These are phyloP conservation scores for Hydractinia echinata DNA, from an alignment of 30 jellyfish, hydroid and myxozoan species.

Conservation along the genomic window DNA sequence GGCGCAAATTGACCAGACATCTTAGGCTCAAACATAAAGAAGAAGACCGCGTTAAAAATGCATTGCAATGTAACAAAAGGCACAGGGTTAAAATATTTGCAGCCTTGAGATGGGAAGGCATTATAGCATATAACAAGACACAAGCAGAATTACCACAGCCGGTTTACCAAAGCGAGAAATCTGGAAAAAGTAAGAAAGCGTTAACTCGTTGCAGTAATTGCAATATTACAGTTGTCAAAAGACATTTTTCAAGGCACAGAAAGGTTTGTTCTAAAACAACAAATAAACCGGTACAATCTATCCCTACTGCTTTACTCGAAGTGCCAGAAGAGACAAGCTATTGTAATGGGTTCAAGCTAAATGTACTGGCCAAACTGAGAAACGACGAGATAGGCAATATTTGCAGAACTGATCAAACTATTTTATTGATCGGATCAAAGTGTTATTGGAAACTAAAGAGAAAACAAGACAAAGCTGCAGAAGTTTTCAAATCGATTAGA, in stretches of 20 bases:
- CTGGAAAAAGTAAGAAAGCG: background rate
- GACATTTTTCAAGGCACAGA: conserved; percentile 9
- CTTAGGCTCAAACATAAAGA: background rate
- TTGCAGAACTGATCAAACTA: conserved; percentile 3
- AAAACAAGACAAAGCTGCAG: too few species aligned
- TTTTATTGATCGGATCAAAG: background rate
- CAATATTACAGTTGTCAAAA: conserved; percentile 3
- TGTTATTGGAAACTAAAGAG: background rate
- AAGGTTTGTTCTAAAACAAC: background rate
- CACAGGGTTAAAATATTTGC: background rate
- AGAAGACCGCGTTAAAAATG: too few species aligned
- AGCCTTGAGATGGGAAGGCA: conserved; percentile 1
- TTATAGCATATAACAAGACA: background rate
- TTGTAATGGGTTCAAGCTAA: conserved; percentile 1
- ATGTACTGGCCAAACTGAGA: conserved; percentile 4
- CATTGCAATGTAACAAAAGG: too few species aligned
- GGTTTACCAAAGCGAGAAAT: conserved; percentile 3
- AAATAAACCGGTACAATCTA: background rate
- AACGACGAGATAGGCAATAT: background rate
- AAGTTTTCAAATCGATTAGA: too few species aligned
- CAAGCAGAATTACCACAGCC: conserved; percentile 8
- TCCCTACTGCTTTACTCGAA: background rate
- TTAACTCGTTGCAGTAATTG: conserved; percentile 11
- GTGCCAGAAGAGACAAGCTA: background rate
- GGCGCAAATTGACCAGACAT: background rate